These are phyloP conservation scores for Papilio elwesi DNA, from an alignment of 2,888 invertebrate species.

Conservation along the genomic window DNA sequence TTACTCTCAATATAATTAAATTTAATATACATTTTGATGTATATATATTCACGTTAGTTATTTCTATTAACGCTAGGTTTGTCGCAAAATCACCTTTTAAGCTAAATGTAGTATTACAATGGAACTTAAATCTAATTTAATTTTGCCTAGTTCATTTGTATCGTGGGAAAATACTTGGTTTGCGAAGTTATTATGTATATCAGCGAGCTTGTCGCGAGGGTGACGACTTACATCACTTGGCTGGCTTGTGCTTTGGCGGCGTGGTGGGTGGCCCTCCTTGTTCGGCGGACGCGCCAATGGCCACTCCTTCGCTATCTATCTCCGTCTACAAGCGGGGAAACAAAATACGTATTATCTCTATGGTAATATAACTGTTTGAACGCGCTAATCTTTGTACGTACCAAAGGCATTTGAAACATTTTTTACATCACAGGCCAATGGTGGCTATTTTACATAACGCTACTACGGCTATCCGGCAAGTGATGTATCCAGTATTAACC, in stretches of 20 bases:
- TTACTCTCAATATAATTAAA: conserved; percentile 12
- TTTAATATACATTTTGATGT: background rate
- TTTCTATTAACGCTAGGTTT: background rate
- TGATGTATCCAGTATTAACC: too few relatives aligned
- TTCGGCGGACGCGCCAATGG: conserved; percentile 78
- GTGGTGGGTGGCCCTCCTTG: conserved; percentile 80
- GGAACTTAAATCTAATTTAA: too few relatives aligned
- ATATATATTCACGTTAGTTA: too few relatives aligned
- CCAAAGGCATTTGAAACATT: too few relatives aligned
- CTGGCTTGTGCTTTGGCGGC: conserved; percentile 76
- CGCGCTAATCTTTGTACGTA: too few relatives aligned
- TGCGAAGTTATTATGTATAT: background rate
- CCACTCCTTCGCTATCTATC: conserved; percentile 81
- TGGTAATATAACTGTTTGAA: too few relatives aligned
- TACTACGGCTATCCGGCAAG: too few relatives aligned
- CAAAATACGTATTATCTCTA: too few relatives aligned
- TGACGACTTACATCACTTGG: conserved; percentile 70
- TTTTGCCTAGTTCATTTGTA: too few relatives aligned
- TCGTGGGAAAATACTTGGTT: background rate
- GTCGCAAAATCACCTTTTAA: background rate
- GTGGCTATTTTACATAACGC: too few relatives aligned
- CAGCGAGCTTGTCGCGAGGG: background rate
- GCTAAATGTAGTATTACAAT: background rate
- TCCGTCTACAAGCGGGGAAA: conserved; percentile 62
- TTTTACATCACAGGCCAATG: too few relatives aligned